Conservation (phyloP, 2,888 invertebrate species). For the Drosophila mercatorum region DNA sequence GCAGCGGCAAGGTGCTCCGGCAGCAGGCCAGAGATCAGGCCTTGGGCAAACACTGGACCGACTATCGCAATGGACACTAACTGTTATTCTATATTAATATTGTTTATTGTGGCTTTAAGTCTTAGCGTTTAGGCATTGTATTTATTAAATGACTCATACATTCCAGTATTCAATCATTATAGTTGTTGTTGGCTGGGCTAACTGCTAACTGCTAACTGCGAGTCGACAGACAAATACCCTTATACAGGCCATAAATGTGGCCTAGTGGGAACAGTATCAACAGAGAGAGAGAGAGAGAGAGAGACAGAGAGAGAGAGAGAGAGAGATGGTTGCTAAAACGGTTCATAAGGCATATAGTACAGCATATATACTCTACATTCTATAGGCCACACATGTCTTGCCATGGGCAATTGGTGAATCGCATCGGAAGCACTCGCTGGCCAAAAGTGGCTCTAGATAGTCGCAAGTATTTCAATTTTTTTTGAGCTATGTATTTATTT, state of each 20-base stretch:
- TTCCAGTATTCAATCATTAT: constrained; percentile 40
- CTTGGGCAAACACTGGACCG: constrained; percentile 77
- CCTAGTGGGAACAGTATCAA: background rate
- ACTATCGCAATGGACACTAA: constrained; percentile 60
- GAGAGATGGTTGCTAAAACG: no score
- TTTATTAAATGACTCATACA: constrained; percentile 51
- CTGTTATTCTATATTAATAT: background rate
- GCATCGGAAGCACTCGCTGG: constrained; percentile 14
- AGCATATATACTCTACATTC: background rate
- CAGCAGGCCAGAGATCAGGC: constrained; percentile 79
- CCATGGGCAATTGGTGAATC: background rate
- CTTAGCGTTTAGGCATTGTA: constrained; percentile 25
- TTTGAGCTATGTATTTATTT: constrained; percentile 26
- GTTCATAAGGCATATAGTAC: no score
- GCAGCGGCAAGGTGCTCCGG: constrained; percentile 78
- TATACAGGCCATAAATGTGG: no score
- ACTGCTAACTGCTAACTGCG: background rate
- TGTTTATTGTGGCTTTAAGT: constrained; percentile 12
- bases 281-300: no score
- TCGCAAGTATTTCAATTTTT: constrained; percentile 24
- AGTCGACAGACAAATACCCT: background rate
- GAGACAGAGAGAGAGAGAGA: no score
- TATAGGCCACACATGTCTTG: no score
- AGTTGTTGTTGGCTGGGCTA: constrained; percentile 9
- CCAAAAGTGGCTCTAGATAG: constrained; percentile 29